These are phyloP conservation scores for Amphiprion clarkii DNA, from an alignment of 2,797 vertebrate species.

Conservation along the genomic window DNA sequence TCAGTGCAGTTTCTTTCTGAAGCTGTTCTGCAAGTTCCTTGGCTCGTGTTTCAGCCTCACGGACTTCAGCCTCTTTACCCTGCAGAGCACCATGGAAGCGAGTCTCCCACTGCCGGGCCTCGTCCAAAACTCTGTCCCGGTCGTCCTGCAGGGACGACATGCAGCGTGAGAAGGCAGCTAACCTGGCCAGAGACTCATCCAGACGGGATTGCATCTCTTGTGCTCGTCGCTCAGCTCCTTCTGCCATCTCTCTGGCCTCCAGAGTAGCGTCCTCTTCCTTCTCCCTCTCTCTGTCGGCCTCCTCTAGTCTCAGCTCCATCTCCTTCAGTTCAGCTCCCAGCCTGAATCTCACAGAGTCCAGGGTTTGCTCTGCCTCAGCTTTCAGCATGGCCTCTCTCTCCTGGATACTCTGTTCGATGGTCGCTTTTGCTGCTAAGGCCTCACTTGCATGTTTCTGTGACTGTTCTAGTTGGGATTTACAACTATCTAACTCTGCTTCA, in stretches of 20 bases:
- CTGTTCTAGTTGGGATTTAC: constrained; percentile 86
- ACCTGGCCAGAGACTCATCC: constrained; percentile 91
- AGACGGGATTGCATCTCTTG: constrained; percentile 88
- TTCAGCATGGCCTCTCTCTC: constrained; percentile 83
- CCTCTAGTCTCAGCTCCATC: constrained; percentile 89
- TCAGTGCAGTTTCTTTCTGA: constrained; percentile 81
- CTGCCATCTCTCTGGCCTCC: constrained; percentile 82
- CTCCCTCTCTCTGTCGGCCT: constrained; percentile 85
- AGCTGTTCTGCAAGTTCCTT: constrained; percentile 87
- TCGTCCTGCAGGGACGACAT: constrained; percentile 99
- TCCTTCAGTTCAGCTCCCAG: constrained; percentile 90
- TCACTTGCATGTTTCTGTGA: constrained; percentile 87
- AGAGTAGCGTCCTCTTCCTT: constrained; percentile 82
- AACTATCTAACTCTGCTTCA: constrained; percentile 85
- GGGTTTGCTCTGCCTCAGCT: constrained; percentile 87
- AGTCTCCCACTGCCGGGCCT: constrained; percentile 93
- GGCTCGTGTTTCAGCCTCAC: constrained; percentile 86
- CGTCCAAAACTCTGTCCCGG: constrained; percentile 93
- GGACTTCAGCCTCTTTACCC: constrained; percentile 92
- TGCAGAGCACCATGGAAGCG: constrained; percentile 91
- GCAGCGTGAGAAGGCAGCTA: constrained; percentile 94
- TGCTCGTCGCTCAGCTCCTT: constrained; percentile 84
- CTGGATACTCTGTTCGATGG: constrained; percentile 76
- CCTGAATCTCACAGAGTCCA: constrained; percentile 90
- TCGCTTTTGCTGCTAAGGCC: constrained; percentile 83